Percentiles rank a stretch among this genome's conserved stretches.
Evolutionary conservation across 2,113 vertebrate genomes (phyloP).

Genomic region (Ceuthmochares aereus): DNA sequence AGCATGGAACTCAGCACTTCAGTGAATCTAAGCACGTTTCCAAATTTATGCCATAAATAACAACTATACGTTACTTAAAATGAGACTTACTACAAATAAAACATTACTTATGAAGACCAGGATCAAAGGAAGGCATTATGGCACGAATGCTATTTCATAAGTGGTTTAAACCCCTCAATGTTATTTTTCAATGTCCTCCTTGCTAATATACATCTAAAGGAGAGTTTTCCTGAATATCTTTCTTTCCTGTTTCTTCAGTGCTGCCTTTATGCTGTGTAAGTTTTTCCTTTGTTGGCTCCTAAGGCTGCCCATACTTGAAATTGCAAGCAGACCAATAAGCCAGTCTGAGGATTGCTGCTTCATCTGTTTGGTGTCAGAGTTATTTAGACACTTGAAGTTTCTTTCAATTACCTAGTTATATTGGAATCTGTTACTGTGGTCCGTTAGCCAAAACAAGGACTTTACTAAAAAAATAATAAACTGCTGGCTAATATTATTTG

Average conservation of each 20-base stretch:
- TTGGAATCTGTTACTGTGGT: conserved; percentile 27
- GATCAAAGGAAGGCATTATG: neutral
- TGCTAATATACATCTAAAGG: neutral
- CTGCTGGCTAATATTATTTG: conserved; percentile 62
- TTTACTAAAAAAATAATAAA: conserved; percentile 47
- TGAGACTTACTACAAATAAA: neutral
- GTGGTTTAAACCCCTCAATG: neutral
- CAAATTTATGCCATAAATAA: neutral
- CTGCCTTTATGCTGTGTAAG: neutral
- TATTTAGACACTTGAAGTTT: conserved; percentile 52
- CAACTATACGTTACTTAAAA: neutral
- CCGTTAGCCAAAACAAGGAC: conserved; percentile 56
- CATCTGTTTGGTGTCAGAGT: conserved; percentile 38
- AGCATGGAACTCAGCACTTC: neutral
- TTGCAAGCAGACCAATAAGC: neutral
- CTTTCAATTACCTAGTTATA: conserved; percentile 49
- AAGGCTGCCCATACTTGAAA: neutral
- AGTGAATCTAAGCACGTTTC: neutral
- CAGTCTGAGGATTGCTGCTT: conserved; percentile 1
- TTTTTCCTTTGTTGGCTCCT: neutral
- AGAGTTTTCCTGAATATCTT: neutral
- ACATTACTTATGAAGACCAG: neutral
- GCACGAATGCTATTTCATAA: neutral
- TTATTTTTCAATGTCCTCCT: neutral
- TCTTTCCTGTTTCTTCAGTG: neutral